These are phyloP conservation scores for Dasypogon diadema DNA, from an alignment of 2,888 invertebrate genomes.

Conservation along the genomic window DNA sequence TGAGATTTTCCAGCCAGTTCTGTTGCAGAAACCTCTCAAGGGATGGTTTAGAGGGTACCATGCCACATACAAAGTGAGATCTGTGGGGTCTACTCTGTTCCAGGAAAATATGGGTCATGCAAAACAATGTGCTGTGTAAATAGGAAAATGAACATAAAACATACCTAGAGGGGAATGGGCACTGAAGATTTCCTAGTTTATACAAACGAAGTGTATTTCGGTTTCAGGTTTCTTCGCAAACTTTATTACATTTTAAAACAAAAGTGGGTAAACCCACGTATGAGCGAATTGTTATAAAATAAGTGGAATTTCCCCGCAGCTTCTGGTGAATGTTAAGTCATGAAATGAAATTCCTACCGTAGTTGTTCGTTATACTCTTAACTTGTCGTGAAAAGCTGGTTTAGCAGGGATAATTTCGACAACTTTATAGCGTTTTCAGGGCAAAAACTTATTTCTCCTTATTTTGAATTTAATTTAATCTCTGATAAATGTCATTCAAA, in stretches of 20 bases:
- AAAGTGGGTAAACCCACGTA: conserved; percentile 4
- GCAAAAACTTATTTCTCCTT: too few relatives aligned
- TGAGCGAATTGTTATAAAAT: neutral
- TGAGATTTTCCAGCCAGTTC: conserved; percentile 34
- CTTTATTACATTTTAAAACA: conserved; percentile 41
- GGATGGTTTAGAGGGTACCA: conserved; percentile 42
- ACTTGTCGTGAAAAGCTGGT: too few relatives aligned
- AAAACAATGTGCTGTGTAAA: conserved; percentile 42
- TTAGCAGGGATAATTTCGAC: neutral
- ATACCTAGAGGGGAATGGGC: neutral
- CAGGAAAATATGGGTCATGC: conserved; percentile 48
- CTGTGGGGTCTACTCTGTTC: conserved; percentile 2
- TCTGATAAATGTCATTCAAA: too few relatives aligned
- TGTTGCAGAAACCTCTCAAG: conserved; percentile 30
- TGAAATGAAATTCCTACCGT: neutral
- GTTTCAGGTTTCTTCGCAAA: conserved; percentile 36
- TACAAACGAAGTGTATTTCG: neutral
- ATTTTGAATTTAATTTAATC: too few relatives aligned
- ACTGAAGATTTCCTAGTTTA: neutral
- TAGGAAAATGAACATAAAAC: conserved; percentile 20
- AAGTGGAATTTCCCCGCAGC: neutral
- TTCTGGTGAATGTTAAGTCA: neutral
- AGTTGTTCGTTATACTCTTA: neutral
- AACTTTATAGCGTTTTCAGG: neutral
- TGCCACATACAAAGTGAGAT: conserved; percentile 2